phyloP scores from a whole-genome alignment of 2,888 invertebrate species.

The Ceraclea dissimilis region DNA sequence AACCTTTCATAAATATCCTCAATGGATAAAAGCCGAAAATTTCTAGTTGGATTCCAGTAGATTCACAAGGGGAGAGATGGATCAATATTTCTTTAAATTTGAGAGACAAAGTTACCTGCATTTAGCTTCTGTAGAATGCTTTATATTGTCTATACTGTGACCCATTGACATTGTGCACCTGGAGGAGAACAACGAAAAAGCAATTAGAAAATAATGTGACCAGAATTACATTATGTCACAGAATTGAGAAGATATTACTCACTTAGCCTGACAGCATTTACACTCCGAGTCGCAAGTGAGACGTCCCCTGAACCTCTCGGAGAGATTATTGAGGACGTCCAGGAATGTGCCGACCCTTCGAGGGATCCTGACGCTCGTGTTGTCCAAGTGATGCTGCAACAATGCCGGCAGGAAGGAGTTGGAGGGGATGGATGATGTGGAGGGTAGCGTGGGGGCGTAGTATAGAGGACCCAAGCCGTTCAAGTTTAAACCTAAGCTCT shows the following conservation, averaged over 20 bases:
- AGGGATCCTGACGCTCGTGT: conserved; percentile 19
- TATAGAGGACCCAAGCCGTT: conserved; percentile 20
- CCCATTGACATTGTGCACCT: conserved; percentile 46
- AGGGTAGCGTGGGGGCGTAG: conserved; percentile 14
- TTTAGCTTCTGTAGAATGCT: conserved; percentile 44
- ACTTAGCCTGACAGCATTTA: conserved; percentile 20
- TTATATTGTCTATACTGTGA: conserved; percentile 53
- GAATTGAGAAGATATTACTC: background rate
- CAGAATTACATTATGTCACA: background rate
- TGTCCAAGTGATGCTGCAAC: conserved; percentile 16
- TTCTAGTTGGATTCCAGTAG: no score
- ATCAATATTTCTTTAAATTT: no score
- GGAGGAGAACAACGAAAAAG: conserved; percentile 11
- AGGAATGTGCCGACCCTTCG: conserved; percentile 16
- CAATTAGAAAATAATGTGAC: background rate
- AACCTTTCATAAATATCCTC: no score
- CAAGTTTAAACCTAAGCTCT: conserved; percentile 13
- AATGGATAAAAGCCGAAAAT: no score
- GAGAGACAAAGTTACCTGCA: conserved; percentile 34
- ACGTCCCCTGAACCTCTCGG: conserved; percentile 16
- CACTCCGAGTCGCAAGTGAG: conserved; percentile 21
- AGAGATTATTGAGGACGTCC: conserved; percentile 10
- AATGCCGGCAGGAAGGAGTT: conserved; percentile 12
- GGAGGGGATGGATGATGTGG: conserved; percentile 1
- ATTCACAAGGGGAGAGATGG: no score